Evolutionary conservation across 2,888 invertebrate species (phyloP).

Genomic region (Boloria selene): DNA sequence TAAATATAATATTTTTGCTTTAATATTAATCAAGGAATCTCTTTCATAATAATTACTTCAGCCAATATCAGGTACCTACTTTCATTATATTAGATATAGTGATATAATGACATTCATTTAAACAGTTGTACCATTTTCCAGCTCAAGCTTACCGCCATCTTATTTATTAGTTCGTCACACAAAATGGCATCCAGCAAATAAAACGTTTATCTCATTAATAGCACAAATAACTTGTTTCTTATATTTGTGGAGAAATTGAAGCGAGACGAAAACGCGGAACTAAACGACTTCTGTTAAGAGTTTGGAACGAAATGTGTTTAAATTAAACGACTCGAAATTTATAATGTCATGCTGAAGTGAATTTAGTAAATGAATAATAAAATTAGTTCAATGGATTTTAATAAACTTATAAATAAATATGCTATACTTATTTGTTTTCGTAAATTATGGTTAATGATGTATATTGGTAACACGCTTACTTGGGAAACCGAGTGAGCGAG

Average conservation of each 20-base stretch:
- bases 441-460: not conserved
- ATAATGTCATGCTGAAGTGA: conserved; percentile 23
- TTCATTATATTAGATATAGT: too few species aligned
- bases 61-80: too few species aligned
- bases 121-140: conserved; percentile 31
- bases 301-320: conserved; percentile 24
- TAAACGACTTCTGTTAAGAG: conserved; percentile 53
- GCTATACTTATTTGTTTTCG: not conserved
- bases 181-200: conserved; percentile 65
- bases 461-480: not conserved
- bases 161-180: conserved; percentile 43
- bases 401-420: conserved; percentile 13
- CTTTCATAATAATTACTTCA: too few species aligned
- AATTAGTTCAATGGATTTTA: conserved; percentile 23
- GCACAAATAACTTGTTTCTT: conserved; percentile 20
- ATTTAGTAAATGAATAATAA: conserved; percentile 24
- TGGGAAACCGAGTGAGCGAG: too few species aligned
- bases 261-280: conserved; percentile 50
- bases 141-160: conserved; percentile 45
- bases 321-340: conserved; percentile 25
- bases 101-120: too few species aligned
- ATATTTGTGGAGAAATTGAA: conserved; percentile 30
- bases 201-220: conserved; percentile 73
- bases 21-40: too few species aligned
- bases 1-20: not conserved